A percentile compares a stretch with the other conserved stretches of the same genome.
Conservation (phyloP, 2,888 invertebrate genomes). For the Blastobasis adustella region DNA sequence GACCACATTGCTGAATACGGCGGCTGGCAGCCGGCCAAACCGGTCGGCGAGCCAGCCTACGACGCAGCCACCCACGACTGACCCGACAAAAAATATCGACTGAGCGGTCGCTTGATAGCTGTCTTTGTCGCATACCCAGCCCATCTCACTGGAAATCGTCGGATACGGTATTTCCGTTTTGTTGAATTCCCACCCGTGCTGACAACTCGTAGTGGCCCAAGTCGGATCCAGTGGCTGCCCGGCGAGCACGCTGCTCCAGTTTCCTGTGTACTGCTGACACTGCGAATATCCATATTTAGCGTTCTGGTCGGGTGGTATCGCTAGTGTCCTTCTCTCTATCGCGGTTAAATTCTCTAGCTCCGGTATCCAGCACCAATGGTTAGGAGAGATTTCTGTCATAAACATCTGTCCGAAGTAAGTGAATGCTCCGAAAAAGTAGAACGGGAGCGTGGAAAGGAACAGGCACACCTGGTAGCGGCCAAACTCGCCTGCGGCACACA, state of each 20-base stretch:
- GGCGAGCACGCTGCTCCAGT: conserved; percentile 25
- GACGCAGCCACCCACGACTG: conserved; percentile 43
- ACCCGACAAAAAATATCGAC: conserved; percentile 49
- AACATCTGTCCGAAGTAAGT: conserved; percentile 46
- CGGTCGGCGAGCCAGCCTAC: conserved; percentile 49
- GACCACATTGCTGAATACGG: conserved; percentile 36
- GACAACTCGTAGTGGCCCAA: conserved; percentile 34
- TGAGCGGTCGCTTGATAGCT: conserved; percentile 53
- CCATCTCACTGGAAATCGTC: conserved; percentile 46
- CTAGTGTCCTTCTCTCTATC: conserved; percentile 34
- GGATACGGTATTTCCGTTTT: conserved; percentile 49
- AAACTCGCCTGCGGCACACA: conserved; percentile 46
- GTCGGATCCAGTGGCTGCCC: conserved; percentile 4
- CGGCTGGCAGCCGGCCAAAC: conserved; percentile 46
- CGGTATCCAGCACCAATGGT: conserved; percentile 53
- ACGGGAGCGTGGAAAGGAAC: conserved; percentile 39
- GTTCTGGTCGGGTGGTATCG: conserved; percentile 33
- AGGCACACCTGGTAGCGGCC: conserved; percentile 42
- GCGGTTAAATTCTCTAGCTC: conserved; percentile 41
- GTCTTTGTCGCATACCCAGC: conserved; percentile 49
- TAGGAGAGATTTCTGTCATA: conserved; percentile 39
- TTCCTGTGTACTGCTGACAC: conserved; percentile 38
- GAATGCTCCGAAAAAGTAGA: conserved; percentile 43
- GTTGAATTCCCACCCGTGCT: conserved; percentile 53
- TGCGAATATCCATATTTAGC: conserved; percentile 42